Base-by-base conservation (phyloP, 2,888 invertebrate genomes). In the Cheilosia impressa region DNA sequence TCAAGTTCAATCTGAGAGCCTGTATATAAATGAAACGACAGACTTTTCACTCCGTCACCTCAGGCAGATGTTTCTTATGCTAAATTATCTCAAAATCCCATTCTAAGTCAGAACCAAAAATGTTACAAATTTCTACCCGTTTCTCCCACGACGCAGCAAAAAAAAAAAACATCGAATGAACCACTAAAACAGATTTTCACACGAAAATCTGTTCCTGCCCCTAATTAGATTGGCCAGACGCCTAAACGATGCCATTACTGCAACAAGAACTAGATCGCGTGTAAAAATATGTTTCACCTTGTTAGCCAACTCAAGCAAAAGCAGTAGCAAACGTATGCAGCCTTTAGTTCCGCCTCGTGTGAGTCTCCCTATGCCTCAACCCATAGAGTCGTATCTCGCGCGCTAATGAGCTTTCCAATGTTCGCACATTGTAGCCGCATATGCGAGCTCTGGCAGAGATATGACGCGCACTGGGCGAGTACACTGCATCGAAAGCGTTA, bases 251-350 rank as follows among this genome's bases (percentile, higher is more conserved):
- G 53, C 47, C 60, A 45, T 62, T 87, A 87, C 24, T 24, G 5
- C 5, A 66, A 24, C 47, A 78, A 82, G 90, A 89, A 72, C 80
- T 81, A 76, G 87, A 89, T 88, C 89, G 88, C 89, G 88, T 89
- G 88, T 89, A 88, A 89, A 89, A 91, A 92, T 91, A 91, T 91
- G 92, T 90, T 90, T 91, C 90, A 90, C 90, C 89, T 90, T 90
- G 90, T 92, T 90, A 90, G 90, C 87, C 89, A 89, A 89, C 82
- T 89, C 88, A 88, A 88, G 89, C 88, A 88, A 89, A 88, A 88
- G 75, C 60, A 79, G 80, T 82, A 62, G 27, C 73, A 68, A 88
- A 78, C 88, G 88, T 88, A 88, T 88, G 88, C 88, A 88, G 65
- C 81, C 55, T 88, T 88, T 88, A 80, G 88, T 88, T 88, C 81